A percentile compares a stretch with the other conserved stretches of the same genome.
These are phyloP conservation scores for Magallana nippona DNA, from an alignment of 2,888 invertebrate species.

Conservation along the genomic window DNA sequence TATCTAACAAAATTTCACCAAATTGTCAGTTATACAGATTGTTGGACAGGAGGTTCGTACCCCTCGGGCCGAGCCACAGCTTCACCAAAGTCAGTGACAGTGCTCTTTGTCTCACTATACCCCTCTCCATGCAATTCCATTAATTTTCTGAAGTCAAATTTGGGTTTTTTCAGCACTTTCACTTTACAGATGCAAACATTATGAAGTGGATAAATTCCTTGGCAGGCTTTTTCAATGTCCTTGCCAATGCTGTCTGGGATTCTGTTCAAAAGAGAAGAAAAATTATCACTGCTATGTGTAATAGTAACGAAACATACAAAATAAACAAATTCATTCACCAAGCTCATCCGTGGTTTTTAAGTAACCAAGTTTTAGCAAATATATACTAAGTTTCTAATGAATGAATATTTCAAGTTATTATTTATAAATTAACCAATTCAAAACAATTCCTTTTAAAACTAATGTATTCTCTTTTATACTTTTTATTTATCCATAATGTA, in stretches of 20 bases:
- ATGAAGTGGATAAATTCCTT: constrained; percentile 97
- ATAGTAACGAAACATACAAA: too few relatives aligned
- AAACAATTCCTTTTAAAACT: too few relatives aligned
- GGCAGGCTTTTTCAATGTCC: constrained; percentile 98
- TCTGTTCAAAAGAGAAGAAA: constrained; percentile 60
- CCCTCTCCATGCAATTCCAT: constrained; percentile 97
- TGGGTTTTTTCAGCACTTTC: constrained; percentile 98
- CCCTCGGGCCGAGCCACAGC: constrained; percentile 83
- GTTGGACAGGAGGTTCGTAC: constrained; percentile 98
- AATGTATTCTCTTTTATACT: too few relatives aligned
- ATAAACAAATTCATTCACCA: background rate
- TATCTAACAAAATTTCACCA: constrained; percentile 30
- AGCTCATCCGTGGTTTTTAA: background rate
- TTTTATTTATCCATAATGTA: too few relatives aligned
- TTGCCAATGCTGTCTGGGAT: constrained; percentile 99
- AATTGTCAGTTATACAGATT: constrained; percentile 87
- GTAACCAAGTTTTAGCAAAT: too few relatives aligned
- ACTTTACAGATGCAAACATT: constrained; percentile 99
- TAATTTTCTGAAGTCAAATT: constrained; percentile 96
- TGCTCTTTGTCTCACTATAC: constrained; percentile 61
- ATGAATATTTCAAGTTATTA: too few relatives aligned
- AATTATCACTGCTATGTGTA: too few relatives aligned
- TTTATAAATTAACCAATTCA: too few relatives aligned
- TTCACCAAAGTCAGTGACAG: constrained; percentile 77
- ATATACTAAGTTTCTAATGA: too few relatives aligned